These are phyloP conservation scores for Gambusia affinis DNA, from an alignment of 2,113 vertebrate genomes.

Conservation along the genomic window DNA sequence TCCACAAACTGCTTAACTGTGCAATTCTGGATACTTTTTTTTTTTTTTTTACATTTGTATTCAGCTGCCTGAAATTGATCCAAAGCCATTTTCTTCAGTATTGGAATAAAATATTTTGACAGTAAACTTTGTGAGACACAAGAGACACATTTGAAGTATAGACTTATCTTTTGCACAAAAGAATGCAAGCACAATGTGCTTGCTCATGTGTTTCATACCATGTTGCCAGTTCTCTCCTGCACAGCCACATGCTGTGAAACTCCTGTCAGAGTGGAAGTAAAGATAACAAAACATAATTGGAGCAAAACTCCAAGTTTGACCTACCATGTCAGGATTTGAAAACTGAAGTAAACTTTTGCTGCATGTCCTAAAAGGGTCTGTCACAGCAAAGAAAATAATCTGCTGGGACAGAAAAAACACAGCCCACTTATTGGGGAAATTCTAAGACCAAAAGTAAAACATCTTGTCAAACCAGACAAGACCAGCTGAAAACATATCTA, in stretches of 20 bases:
- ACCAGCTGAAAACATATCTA: background rate
- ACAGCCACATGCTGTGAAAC: background rate
- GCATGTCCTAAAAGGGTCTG: conserved; percentile 4
- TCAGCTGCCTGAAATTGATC: too few species aligned
- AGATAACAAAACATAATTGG: conserved; percentile 44
- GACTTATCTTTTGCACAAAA: too few species aligned
- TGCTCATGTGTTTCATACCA: conserved; percentile 6
- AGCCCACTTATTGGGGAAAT: conserved; percentile 15
- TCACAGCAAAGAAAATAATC: conserved; percentile 56
- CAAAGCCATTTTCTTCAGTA: too few species aligned
- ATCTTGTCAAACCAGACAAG: conserved; percentile 18
- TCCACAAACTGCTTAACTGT: too few species aligned
- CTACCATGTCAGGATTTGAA: conserved; percentile 22
- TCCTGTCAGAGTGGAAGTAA: conserved; percentile 26
- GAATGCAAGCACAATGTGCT: too few species aligned
- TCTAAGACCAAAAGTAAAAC: conserved; percentile 9
- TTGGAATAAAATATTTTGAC: too few species aligned
- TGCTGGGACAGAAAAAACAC: conserved; percentile 24
- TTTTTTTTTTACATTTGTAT: too few species aligned
- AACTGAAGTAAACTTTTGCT: conserved; percentile 21
- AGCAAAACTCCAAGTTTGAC: conserved; percentile 24
- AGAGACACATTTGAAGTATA: too few species aligned
- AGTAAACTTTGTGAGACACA: too few species aligned
- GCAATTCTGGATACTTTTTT: too few species aligned
- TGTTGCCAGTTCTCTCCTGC: background rate